Evolutionary conservation across 64 coral and sea anemone species (phyloP).

Genomic region (Dendronephthya gigantea): DNA sequence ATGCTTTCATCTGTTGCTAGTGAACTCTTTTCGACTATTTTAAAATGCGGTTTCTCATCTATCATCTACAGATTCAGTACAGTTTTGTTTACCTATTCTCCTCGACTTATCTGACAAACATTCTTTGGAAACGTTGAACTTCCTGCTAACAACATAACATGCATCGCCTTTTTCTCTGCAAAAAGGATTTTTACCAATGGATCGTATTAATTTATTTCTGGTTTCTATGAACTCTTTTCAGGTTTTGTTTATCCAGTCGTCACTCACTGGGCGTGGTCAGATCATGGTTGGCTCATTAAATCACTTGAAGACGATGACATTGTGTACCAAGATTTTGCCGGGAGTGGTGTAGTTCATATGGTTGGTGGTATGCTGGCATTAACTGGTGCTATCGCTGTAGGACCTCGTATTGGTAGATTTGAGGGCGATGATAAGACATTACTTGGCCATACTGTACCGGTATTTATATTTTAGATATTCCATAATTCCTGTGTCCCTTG

Average conservation of each 20-base stretch:
- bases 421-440: slow-evolving; percentile 35
- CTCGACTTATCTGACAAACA: no score
- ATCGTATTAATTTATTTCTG: no score
- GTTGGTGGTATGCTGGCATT: slow-evolving; percentile 68
- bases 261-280: slow-evolving; percentile 79
- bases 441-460: slow-evolving; percentile 77
- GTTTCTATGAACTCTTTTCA: background rate
- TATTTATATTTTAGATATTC: background rate
- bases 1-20: no score
- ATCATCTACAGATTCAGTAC: no score
- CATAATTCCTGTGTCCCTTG: background rate
- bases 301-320: background rate
- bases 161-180: no score
- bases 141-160: no score
- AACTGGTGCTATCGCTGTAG: slow-evolving; percentile 51
- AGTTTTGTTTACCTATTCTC: no score
- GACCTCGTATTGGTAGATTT: slow-evolving; percentile 66
- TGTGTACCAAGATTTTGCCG: slow-evolving; percentile 62
- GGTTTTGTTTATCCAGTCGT: slow-evolving; percentile 90
- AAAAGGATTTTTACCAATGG: no score
- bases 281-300: slow-evolving; percentile 47
- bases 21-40: no score
- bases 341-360: slow-evolving; percentile 75
- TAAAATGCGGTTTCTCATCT: no score
- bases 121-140: no score